phyloP scores from a whole-genome alignment of 2,113 vertebrate genomes.

The human region GRCh38 chr1:194188001-194188500 shows the following conservation, averaged over 20 bases:
- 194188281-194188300: background rate
- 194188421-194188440: background rate
- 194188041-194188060: background rate
- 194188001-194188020: background rate
- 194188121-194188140: no score
- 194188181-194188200: background rate
- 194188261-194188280: background rate
- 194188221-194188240: background rate
- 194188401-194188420: background rate
- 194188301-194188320: background rate
- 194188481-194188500: background rate
- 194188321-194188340: background rate
- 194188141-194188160: background rate
- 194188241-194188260: background rate
- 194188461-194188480: background rate
- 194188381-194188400: background rate
- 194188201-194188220: background rate
- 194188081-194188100: background rate
- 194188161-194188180: background rate
- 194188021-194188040: background rate
- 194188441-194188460: background rate
- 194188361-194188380: background rate
- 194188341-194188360: background rate
- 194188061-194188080: background rate
- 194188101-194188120: no score